Evolutionary conservation across 2,113 vertebrate species (phyloP).

Genomic region (Syngnathus scovelli): DNA sequence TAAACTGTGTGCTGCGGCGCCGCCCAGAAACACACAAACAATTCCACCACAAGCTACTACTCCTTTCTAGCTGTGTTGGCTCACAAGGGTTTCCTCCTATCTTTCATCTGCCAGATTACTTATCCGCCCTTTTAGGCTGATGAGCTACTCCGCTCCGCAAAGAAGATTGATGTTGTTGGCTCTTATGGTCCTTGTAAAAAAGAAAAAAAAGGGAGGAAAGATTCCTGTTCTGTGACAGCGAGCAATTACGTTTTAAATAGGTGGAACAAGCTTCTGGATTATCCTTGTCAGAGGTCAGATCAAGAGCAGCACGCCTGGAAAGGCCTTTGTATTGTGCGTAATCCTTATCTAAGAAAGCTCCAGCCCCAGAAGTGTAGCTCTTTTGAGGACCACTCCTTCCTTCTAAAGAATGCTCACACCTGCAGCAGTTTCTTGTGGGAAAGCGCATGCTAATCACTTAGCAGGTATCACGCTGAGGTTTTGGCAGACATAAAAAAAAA

Average conservation of each 20-base stretch:
- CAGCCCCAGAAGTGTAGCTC: conserved; percentile 28
- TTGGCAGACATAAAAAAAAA: conserved; percentile 53
- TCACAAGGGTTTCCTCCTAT: conserved; percentile 33
- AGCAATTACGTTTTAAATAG: conserved; percentile 62
- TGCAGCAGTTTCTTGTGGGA: conserved; percentile 46
- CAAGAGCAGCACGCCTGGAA: conserved; percentile 22
- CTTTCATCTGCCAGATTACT: conserved; percentile 57
- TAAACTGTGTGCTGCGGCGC: conserved; percentile 22
- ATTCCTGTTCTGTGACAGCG: conserved; percentile 62
- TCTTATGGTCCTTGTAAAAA: conserved; percentile 28
- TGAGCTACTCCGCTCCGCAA: conserved; percentile 53
- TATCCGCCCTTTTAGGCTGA: conserved; percentile 48
- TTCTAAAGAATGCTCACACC: conserved; percentile 58
- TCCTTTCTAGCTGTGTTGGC: conserved; percentile 14
- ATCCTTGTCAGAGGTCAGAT: conserved; percentile 45
- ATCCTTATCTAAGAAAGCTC: conserved; percentile 44
- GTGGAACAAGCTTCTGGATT: conserved; percentile 55
- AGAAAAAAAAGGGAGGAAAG: conserved; percentile 34
- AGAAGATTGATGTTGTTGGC: conserved; percentile 54
- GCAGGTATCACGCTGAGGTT: conserved; percentile 61
- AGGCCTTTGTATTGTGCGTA: conserved; percentile 23
- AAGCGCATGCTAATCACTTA: conserved; percentile 47
- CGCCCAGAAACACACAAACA: conserved; percentile 27
- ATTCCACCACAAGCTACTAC: conserved; percentile 27
- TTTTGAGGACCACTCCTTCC: conserved; percentile 45